phyloP scores from a whole-genome alignment of 2,888 invertebrate genomes.

The Andrena fulva region DNA sequence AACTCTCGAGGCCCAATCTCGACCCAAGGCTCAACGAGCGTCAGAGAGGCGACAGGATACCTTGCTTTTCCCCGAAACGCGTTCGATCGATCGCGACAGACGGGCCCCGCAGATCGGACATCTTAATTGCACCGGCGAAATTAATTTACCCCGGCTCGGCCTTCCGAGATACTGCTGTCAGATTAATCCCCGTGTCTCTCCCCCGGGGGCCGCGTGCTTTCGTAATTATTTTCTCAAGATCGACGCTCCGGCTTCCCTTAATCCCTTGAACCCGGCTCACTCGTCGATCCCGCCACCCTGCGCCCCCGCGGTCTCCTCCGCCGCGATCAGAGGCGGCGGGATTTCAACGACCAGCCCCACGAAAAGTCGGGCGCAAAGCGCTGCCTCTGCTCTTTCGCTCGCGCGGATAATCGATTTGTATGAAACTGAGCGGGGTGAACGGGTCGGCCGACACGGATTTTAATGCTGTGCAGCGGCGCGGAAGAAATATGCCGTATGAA shows the following conservation, averaged over 20 bases:
- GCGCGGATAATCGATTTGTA: slow-evolving; percentile 50
- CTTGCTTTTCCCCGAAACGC: slow-evolving; percentile 50
- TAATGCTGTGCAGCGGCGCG: slow-evolving; percentile 54
- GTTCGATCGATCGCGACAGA: slow-evolving; percentile 62
- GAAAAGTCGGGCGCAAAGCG: slow-evolving; percentile 7
- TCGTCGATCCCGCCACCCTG: slow-evolving; percentile 1
- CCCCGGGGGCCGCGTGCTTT: slow-evolving; percentile 40
- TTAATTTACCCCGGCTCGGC: slow-evolving; percentile 63
- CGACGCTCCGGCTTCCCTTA: slow-evolving; percentile 46
- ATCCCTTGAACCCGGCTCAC: slow-evolving; percentile 27
- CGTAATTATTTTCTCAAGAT: slow-evolving; percentile 67
- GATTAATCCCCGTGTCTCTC: slow-evolving; percentile 62
- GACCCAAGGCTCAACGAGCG: background rate
- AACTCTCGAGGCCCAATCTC: background rate
- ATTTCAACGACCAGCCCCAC: background rate
- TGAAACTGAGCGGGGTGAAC: slow-evolving; percentile 23
- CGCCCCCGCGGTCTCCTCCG: background rate
- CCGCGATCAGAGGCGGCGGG: background rate
- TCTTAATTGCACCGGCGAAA: slow-evolving; percentile 71
- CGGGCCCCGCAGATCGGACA: slow-evolving; percentile 57
- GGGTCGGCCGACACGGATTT: slow-evolving; percentile 30
- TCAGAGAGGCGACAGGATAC: background rate
- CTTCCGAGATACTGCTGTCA: slow-evolving; percentile 67
- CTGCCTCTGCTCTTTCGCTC: background rate
- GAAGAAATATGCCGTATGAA: slow-evolving; percentile 62